These are phyloP conservation scores for Salticus scenicus DNA, from an alignment of 2,888 invertebrate genomes.

Conservation along the genomic window DNA sequence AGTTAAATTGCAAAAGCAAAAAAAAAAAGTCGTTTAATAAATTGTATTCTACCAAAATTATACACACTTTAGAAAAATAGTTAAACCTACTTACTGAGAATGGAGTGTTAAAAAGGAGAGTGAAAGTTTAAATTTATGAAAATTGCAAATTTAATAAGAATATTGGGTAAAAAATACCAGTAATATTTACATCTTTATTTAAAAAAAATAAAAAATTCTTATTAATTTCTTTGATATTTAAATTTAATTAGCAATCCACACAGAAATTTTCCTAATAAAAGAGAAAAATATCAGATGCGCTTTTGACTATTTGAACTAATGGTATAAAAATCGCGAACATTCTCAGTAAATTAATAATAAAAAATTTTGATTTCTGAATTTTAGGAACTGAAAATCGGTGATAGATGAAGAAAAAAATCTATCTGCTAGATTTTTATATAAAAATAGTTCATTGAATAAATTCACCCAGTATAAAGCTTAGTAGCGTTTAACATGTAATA, in stretches of 20 bases:
- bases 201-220: neutral
- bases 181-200: conserved; percentile 8
- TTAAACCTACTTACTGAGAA: conserved; percentile 11
- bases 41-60: neutral
- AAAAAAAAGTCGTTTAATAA: neutral
- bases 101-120: neutral
- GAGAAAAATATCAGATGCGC: no score
- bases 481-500: neutral
- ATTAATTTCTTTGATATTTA: neutral
- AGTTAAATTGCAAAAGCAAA: neutral
- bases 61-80: neutral
- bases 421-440: neutral
- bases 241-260: conserved; percentile 4
- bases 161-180: conserved; percentile 7
- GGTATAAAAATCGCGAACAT: neutral
- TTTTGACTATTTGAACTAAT: neutral
- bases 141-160: neutral
- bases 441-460: conserved; percentile 1
- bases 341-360: conserved; percentile 2
- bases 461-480: conserved; percentile 1
- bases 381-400: no score
- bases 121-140: neutral
- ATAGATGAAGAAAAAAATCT: neutral
- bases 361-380: neutral
- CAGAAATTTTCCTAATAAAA: neutral